phyloP scores from a whole-genome alignment of 2,797 vertebrate species.

The Sardinella longiceps region DNA sequence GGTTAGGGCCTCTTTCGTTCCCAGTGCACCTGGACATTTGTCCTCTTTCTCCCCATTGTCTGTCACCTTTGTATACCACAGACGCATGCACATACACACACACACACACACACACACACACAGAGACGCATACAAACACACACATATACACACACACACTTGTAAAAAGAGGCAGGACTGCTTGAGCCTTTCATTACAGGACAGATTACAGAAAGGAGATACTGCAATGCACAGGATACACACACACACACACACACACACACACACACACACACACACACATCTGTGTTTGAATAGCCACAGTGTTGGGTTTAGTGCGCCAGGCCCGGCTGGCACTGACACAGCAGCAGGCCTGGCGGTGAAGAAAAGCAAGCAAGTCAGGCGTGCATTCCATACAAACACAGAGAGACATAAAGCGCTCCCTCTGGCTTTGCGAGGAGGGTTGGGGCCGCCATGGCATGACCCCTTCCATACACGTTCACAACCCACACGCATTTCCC shows the following conservation, averaged over 20 bases:
- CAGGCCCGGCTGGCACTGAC: neutral
- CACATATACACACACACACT: neutral
- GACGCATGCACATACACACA: conserved; percentile 48
- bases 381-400: conserved; percentile 4
- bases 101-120: neutral
- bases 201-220: neutral
- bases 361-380: neutral
- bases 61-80: conserved; percentile 58
- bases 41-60: conserved; percentile 46
- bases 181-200: conserved; percentile 18
- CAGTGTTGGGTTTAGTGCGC: neutral
- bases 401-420: conserved; percentile 21
- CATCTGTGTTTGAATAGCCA: conserved; percentile 18
- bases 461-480: neutral
- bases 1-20: conserved; percentile 14
- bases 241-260: neutral
- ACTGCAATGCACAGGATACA: neutral
- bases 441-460: neutral
- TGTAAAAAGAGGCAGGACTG: neutral
- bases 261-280: neutral
- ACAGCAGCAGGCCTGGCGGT: neutral
- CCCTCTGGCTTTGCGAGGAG: conserved; percentile 27
- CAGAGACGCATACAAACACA: neutral
- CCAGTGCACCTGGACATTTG: conserved; percentile 46
- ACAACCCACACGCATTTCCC: neutral